Percentiles rank a stretch among this genome's conserved stretches.
These are phyloP conservation scores for Jacana jacana DNA, from an alignment of 2,113 vertebrate genomes.

Conservation along the genomic window DNA sequence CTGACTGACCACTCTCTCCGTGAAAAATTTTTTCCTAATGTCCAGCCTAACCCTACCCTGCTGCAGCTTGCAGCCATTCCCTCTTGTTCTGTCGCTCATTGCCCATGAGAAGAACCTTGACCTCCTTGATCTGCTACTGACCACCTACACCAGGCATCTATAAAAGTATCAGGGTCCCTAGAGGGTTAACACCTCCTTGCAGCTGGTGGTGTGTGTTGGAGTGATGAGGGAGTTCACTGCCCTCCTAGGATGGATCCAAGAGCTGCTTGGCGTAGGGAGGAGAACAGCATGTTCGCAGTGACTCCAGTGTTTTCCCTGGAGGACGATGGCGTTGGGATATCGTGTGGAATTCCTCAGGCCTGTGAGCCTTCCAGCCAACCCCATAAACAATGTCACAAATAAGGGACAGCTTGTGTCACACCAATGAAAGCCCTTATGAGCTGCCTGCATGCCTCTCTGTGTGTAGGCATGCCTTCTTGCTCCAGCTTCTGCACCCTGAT, in stretches of 20 bases:
- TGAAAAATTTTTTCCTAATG: no score
- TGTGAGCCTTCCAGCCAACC: not conserved
- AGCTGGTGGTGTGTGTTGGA: not conserved
- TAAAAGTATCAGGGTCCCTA: not conserved
- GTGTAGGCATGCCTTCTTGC: not conserved
- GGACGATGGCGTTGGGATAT: slow-evolving; percentile 1
- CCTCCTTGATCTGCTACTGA: not conserved
- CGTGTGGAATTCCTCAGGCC: slow-evolving; percentile 12
- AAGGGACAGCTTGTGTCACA: not conserved
- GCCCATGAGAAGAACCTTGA: no score
- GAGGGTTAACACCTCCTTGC: slow-evolving; percentile 41
- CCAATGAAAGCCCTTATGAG: not conserved
- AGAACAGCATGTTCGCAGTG: slow-evolving; percentile 22
- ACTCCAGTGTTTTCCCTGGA: not conserved
- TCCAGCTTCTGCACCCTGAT: not conserved
- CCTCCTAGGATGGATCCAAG: not conserved
- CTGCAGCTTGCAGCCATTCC: no score
- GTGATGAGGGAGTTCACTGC: not conserved
- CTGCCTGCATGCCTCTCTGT: not conserved
- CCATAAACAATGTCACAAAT: slow-evolving; percentile 20
- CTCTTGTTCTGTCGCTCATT: no score
- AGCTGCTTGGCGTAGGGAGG: not conserved
- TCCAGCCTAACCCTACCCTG: no score
- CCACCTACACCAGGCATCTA: not conserved
- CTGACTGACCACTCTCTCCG: no score